phyloP scores from a whole-genome alignment of 2,113 vertebrate genomes.

The Oostethus manadensis region DNA sequence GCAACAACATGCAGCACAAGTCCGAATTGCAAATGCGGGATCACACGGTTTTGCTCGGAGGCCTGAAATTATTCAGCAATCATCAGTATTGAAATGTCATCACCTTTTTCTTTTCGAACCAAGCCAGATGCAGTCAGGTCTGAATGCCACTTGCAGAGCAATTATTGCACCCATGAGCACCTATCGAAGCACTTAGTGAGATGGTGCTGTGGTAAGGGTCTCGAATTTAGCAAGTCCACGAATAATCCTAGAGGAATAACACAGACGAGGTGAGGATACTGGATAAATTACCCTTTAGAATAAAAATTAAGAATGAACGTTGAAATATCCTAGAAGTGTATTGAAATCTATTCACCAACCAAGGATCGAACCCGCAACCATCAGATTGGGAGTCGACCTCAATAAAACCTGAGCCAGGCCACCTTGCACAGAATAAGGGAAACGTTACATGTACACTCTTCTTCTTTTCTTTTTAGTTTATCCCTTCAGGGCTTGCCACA shows the following conservation, averaged over 20 bases:
- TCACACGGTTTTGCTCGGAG: conserved; percentile 1
- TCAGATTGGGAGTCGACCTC: too few species aligned
- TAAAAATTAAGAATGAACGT: too few species aligned
- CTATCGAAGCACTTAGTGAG: conserved; percentile 14
- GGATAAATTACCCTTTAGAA: background rate
- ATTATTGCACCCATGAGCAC: conserved; percentile 22
- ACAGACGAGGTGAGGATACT: background rate
- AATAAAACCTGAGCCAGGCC: too few species aligned
- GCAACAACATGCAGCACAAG: background rate
- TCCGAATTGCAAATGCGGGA: background rate
- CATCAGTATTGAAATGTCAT: conserved; percentile 17
- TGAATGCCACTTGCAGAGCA: conserved; percentile 24
- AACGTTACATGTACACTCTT: too few species aligned
- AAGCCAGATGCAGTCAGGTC: conserved; percentile 15
- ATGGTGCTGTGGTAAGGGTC: conserved; percentile 4
- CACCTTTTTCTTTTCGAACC: conserved; percentile 2
- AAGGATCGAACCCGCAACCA: too few species aligned
- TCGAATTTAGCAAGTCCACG: conserved; percentile 11
- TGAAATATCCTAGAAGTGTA: too few species aligned
- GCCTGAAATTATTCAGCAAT: conserved; percentile 9
- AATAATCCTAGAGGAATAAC: too few species aligned
- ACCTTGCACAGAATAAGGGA: too few species aligned
- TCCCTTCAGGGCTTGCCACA: too few species aligned
- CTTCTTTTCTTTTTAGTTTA: too few species aligned
- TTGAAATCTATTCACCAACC: too few species aligned